Evolutionary conservation across 2,888 invertebrate species (phyloP), one percentile per base, ranked within the genome.

Genomic region (Brachypalpus laphriformis): DNA sequence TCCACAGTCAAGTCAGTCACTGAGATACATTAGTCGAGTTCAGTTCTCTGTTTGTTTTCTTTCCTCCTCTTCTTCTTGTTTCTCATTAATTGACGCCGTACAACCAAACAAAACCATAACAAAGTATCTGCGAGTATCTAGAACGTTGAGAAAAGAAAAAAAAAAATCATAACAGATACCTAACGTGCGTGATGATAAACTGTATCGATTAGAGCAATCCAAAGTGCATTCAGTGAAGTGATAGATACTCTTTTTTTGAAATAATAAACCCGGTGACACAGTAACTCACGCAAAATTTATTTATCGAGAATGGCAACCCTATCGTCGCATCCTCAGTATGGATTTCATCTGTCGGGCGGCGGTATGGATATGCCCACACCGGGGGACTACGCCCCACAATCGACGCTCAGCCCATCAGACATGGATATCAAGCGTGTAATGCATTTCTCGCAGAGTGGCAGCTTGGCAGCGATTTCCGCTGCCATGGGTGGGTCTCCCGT

Each of bases 241-340:
- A 66, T 66, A 57, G 20, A 14, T 40, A 45, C 22, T 31, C 7
- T n/a, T 3, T n/a, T 18, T 40, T 75, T 72, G 74, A 76, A 77
- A 76, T 49, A 54, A 47, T 74, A 59, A 56, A 63, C 66, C 81
- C 76, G 66, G 51, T 56, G 34, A 20, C 37, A 9, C 42, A 7
- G 28, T 5, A 72, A 76, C 59, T 57, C 68, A 57, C 11, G 20
- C 78, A 78, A 81, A 70, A 81, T 85, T 86, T 82, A 82, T 81
- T 25, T 75, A 63, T 76, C 77, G 59, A 81, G 85, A 82, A 92
- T 92, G 92, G 90, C 92, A 71, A 90, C 91, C 77, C 88, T 92
- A 88, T 91, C 92, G 47, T 89, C 92, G 66, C 92, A 92, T 89
- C 92, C 91, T 71, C 92, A 91, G 87, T 92, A 92, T 88, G 92